Conservation (phyloP, 1,140 invertebrate genomes). For the Lysiphlebus fabarum region DNA sequence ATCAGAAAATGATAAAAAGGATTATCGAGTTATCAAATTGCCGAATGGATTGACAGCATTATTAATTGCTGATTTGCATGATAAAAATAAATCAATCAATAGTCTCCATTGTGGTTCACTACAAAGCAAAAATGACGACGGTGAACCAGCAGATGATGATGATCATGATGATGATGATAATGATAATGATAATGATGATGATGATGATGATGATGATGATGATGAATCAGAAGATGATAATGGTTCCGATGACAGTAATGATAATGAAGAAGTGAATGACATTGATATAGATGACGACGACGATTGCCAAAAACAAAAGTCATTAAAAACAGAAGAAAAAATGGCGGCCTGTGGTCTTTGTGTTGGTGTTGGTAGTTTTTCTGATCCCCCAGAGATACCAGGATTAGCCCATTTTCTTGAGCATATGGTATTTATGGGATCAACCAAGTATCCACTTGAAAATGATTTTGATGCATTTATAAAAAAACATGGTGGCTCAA, state of each 20-base stretch:
- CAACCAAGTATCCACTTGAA: slow-evolving; percentile 55
- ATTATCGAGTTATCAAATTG: slow-evolving; percentile 62
- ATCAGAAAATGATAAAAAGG: slow-evolving; percentile 61
- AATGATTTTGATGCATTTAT: slow-evolving; percentile 83
- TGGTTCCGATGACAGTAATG: slow-evolving; percentile 37
- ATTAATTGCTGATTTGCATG: slow-evolving; percentile 61
- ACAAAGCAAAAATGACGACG: slow-evolving; percentile 22
- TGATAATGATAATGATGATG: slow-evolving; percentile 32
- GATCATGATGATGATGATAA: slow-evolving; percentile 18
- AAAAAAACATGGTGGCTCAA: slow-evolving; percentile 73
- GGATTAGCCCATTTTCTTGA: slow-evolving; percentile 93
- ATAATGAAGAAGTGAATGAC: slow-evolving; percentile 34
- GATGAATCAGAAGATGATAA: slow-evolving; percentile 26
- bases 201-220: slow-evolving; percentile 39
- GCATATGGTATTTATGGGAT: slow-evolving; percentile 95
- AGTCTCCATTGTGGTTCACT: neutral
- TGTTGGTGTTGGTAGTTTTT: slow-evolving; percentile 70
- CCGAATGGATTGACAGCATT: slow-evolving; percentile 67
- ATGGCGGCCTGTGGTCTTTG: slow-evolving; percentile 68
- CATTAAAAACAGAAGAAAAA: slow-evolving; percentile 45
- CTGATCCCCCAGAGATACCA: slow-evolving; percentile 71
- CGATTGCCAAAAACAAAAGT: slow-evolving; percentile 42
- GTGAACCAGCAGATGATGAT: slow-evolving; percentile 28
- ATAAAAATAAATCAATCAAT: neutral
- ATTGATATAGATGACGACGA: slow-evolving; percentile 37